Base-by-base conservation (phyloP, 1,140 invertebrate genomes). In the Chrysoperla carnea region DNA sequence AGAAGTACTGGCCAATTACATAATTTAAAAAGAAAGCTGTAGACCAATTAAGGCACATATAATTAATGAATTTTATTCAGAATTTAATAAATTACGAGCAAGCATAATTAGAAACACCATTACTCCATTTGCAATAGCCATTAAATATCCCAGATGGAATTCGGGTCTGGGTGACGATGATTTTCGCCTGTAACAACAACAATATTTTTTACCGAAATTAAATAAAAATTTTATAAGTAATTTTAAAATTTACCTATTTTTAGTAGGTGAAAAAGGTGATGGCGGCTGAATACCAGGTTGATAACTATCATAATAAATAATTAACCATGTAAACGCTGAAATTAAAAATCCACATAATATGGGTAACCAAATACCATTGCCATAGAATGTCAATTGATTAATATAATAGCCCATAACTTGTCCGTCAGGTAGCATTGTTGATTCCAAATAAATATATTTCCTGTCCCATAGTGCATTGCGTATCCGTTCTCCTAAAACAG, bases 221-320 rank as follows among this genome's bases (percentile, higher is more conserved):
- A n/a, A n/a, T n/a, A n/a, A n/a, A n/a, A 11, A 33, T 37, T 12
- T 9, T 33, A 4, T 33, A 33, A 11, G 6, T 33, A 33, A 11
- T 4, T 33, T 11, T 6, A 6, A 13, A 11, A 40, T 47, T 49
- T 48, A 59, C 56, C 52, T 54, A 45, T 55, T 52, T 52, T 53
- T 57, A 36, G 49, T 49, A 14, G 63, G 57, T 42, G 63, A 61
- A 29, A 68, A 58, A 6, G 64, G 64, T 35, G 63, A 59, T 4
- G 66, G 67, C 6, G 67, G 67, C 49, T 55, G 54, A 4, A 65
- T 50, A 12, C 67, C 67, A 1, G 67, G 67, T 17, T 61, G 52
- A 40, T 56, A 55, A 14, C 66, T 68, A 49, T 69, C 67, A 40
- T 68, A 55, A 53, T 66, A 69, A 9, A 68, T 62, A 37, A 67